Percentiles rank a stretch among this genome's conserved stretches.
These are phyloP conservation scores for Drosophila melanica DNA, from an alignment of 1,140 invertebrate genomes.

Conservation along the genomic window DNA sequence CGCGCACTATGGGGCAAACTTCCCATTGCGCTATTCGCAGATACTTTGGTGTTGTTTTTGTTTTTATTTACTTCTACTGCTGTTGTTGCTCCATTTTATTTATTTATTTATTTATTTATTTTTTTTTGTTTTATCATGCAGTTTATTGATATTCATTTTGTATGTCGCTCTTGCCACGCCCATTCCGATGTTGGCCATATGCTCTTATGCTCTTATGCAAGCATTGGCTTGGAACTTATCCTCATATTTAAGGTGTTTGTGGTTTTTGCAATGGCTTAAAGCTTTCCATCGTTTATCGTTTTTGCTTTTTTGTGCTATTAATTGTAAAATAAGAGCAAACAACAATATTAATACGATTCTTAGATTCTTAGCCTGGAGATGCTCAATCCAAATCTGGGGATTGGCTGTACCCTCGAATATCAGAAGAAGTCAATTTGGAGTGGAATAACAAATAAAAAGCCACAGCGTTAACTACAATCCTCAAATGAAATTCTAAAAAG, in stretches of 20 bases:
- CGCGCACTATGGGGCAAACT: not conserved
- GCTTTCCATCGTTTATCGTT: slow-evolving; percentile 14
- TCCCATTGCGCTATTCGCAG: slow-evolving; percentile 18
- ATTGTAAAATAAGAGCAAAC: slow-evolving; percentile 14
- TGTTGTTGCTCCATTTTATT: slow-evolving; percentile 21
- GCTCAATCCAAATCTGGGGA: no score
- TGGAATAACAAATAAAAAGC: no score
- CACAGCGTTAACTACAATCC: no score
- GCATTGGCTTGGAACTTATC: slow-evolving; percentile 25
- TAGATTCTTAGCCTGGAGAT: no score
- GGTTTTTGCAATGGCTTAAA: slow-evolving; percentile 5
- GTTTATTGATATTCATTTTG: slow-evolving; percentile 64
- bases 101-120: slow-evolving; percentile 25
- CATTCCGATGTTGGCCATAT: slow-evolving; percentile 20
- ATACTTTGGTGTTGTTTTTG: slow-evolving; percentile 25
- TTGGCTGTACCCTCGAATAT: no score
- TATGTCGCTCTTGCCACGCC: slow-evolving; percentile 54
- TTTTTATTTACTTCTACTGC: slow-evolving; percentile 24
- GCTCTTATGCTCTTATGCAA: not conserved
- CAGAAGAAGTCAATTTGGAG: no score
- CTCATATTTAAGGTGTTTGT: not conserved
- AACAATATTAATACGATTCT: slow-evolving; percentile 30
- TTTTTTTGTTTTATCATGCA: slow-evolving; percentile 39
- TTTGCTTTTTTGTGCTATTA: slow-evolving; percentile 40
- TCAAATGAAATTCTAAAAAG: no score